Percentiles rank a stretch among this genome's conserved stretches.
Evolutionary conservation across 2,113 vertebrate genomes (phyloP).

Genomic region (Dromaius novaehollandiae): DNA sequence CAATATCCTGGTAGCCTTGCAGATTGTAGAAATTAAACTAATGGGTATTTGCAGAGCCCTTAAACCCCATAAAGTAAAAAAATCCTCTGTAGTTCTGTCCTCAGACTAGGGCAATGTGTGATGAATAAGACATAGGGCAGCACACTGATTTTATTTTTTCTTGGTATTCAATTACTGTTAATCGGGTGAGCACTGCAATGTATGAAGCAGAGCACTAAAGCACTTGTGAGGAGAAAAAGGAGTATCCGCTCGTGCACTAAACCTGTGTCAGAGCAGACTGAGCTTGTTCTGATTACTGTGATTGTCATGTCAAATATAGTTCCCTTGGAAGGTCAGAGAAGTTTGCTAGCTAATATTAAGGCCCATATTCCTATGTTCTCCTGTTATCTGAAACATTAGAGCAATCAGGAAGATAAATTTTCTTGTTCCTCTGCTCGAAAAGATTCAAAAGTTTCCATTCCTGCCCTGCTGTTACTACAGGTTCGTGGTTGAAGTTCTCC

Average conservation of each 20-base stretch:
- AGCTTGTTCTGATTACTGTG: constrained; percentile 16
- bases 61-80: background rate
- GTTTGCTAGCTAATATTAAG: background rate
- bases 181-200: background rate
- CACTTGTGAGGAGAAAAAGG: background rate
- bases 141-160: background rate
- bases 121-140: background rate
- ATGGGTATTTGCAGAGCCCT: background rate
- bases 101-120: background rate
- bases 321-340: constrained; percentile 24
- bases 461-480: background rate
- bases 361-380: background rate
- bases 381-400: constrained; percentile 20
- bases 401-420: constrained; percentile 37
- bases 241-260: background rate
- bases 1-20: background rate
- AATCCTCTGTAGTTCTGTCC: background rate
- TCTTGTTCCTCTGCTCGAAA: background rate
- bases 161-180: background rate
- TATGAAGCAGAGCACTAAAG: background rate
- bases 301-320: background rate
- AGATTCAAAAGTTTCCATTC: constrained; percentile 43
- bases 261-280: background rate
- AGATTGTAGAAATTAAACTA: background rate
- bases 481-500: constrained; percentile 23